phyloP scores from a whole-genome alignment of 2,797 vertebrate genomes.

The Cheirogaleus major region DNA sequence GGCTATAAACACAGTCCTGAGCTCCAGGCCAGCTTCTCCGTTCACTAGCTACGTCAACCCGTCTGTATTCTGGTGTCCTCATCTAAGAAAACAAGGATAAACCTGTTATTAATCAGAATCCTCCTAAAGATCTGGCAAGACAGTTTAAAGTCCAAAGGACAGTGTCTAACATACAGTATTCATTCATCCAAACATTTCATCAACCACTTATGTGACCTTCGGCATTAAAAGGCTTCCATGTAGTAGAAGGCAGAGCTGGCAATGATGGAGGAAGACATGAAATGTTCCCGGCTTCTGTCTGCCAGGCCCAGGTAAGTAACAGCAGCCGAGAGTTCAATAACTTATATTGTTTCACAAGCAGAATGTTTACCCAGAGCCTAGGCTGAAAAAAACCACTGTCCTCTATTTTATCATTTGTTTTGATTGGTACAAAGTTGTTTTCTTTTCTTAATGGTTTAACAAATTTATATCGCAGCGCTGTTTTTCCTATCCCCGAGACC shows the following conservation, averaged over 20 bases:
- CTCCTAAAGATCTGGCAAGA: not conserved
- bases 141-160: not conserved
- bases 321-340: not conserved
- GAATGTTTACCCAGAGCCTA: constrained; percentile 45
- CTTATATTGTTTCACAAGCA: constrained; percentile 62
- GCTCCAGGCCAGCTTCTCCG: not conserved
- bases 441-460: constrained; percentile 56
- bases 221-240: not conserved
- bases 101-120: not conserved
- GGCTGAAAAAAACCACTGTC: constrained; percentile 43
- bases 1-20: not conserved
- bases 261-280: not conserved
- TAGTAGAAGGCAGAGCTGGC: not conserved
- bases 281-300: not conserved
- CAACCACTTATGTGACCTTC: constrained; percentile 48
- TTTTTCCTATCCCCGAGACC: constrained; percentile 44
- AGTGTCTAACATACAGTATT: not conserved
- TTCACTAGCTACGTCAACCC: not conserved
- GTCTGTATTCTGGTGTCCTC: not conserved
- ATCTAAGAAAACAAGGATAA: not conserved
- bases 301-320: constrained; percentile 35
- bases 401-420: constrained; percentile 57
- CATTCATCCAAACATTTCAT: constrained; percentile 51
- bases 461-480: not conserved
- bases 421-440: constrained; percentile 64